Evolutionary conservation across 2,888 invertebrate species (phyloP), one percentile per base, ranked within the genome.

Genomic region (Homarus gammarus): DNA sequence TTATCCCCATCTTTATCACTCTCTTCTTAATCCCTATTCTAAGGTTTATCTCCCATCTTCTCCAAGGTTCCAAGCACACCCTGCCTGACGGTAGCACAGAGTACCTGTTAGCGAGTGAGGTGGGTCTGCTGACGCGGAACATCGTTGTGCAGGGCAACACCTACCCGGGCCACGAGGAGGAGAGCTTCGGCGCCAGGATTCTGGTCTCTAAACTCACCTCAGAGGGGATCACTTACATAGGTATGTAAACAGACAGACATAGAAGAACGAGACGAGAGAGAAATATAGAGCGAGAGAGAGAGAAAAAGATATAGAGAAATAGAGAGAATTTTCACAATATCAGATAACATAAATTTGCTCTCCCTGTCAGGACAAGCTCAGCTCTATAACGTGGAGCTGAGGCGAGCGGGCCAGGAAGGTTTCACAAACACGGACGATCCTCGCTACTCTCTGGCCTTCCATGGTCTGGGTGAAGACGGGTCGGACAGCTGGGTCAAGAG

Each of bases 71-170:
- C 73, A 87, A 87, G 84, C 6, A 83, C 40, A 70, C 75, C 2
- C 75, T 89, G 1, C 15, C 82, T 12, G 86, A 40, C 40, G 87
- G 78, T 31, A 38, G 18, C 15, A 64, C 81, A 2, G 61, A 31
- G 3, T 84, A 73, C 10, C 72, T 82, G 31, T 87, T 92, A 92
- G 84, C 90, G 18, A 92, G 90, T 0, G 91, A 92, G 86, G 92
- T 92, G 1, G 92, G 92, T 18, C 78, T 92, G 1, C 88, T 92
- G 27, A 83, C 90, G 0, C 87, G 91, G 61, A 91, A 92, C 49
- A 91, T 92, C 70, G 89, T 85, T 61, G 89, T 92, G 38, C 87
- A 91, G 72, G 93, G 93, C 36, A 89, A 77, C 40, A 51, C 44
- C 6, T 91, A 91, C 27, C 77, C 82, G 27, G 79, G 31, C 44